Conservation (phyloP, 2,888 invertebrate species). For the Gibbula magus region DNA sequence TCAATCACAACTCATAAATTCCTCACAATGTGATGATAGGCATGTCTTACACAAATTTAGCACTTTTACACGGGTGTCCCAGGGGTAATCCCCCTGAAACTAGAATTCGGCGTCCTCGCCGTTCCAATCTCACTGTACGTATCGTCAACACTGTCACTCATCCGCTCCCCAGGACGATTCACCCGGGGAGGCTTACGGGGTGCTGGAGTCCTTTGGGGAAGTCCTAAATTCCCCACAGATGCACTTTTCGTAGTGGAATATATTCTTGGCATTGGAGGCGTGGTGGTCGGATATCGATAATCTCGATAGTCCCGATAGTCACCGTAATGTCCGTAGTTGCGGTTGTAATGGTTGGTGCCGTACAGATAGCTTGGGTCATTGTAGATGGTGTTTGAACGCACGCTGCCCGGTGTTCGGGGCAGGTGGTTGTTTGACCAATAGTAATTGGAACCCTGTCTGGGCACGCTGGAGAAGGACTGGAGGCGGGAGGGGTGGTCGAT, state of each 20-base stretch:
- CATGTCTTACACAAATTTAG: too few relatives aligned
- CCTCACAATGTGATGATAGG: too few relatives aligned
- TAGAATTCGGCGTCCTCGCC: background rate
- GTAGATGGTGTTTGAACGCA: slow-evolving; percentile 17
- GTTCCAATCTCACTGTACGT: slow-evolving; percentile 17
- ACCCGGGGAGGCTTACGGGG: slow-evolving; percentile 65
- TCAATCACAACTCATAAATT: too few relatives aligned
- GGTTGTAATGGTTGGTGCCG: background rate
- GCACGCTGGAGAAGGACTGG: slow-evolving; percentile 23
- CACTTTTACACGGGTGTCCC: slow-evolving; percentile 42
- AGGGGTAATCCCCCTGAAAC: slow-evolving; percentile 37
- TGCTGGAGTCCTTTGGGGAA: slow-evolving; percentile 46
- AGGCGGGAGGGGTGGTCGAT: slow-evolving; percentile 34
- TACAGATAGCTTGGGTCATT: slow-evolving; percentile 15
- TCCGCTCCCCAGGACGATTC: slow-evolving; percentile 58
- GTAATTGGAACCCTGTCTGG: background rate
- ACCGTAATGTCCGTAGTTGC: slow-evolving; percentile 20
- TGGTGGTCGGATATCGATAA: slow-evolving; percentile 22
- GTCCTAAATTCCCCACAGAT: slow-evolving; percentile 63
- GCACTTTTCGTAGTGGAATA: slow-evolving; percentile 55
- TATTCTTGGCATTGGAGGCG: slow-evolving; percentile 39
- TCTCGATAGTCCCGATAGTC: slow-evolving; percentile 32
- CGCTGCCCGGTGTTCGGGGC: slow-evolving; percentile 12
- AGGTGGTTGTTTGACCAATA: slow-evolving; percentile 22
- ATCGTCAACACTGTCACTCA: slow-evolving; percentile 28